phyloP scores from a whole-genome alignment of 2,888 invertebrate genomes.

The Pelosia muscerda region DNA sequence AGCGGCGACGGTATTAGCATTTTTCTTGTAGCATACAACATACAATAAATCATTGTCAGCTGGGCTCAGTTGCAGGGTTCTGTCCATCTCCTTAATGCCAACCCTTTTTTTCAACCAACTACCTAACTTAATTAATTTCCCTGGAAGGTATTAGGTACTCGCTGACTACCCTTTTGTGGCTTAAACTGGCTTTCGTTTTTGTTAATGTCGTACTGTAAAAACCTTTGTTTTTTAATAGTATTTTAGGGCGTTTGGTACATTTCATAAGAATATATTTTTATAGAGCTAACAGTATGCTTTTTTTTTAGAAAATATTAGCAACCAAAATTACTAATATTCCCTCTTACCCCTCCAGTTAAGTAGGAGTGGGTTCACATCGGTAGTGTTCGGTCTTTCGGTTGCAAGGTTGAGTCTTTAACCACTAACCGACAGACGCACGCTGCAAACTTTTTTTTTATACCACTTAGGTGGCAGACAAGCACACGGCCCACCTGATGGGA shows the following conservation, averaged over 20 bases:
- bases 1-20: conserved; percentile 25
- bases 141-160: conserved; percentile 34
- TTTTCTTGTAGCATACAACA: conserved; percentile 47
- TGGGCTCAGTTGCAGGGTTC: conserved; percentile 61
- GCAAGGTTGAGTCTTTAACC: too few relatives aligned
- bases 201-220: conserved; percentile 8
- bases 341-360: too few relatives aligned
- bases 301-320: too few relatives aligned
- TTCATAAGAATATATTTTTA: background rate
- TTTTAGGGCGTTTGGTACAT: background rate
- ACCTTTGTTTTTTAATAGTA: background rate
- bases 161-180: conserved; percentile 15
- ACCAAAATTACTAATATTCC: too few relatives aligned
- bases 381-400: too few relatives aligned
- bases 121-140: conserved; percentile 50
- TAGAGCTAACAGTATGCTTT: background rate
- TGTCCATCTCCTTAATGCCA: conserved; percentile 62
- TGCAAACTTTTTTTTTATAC: too few relatives aligned
- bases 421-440: too few relatives aligned
- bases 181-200: conserved; percentile 19
- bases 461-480: too few relatives aligned
- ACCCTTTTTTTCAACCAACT: conserved; percentile 55
- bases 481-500: too few relatives aligned
- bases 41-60: conserved; percentile 64
- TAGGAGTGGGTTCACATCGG: too few relatives aligned